Evolutionary conservation across 2,797 vertebrate species (phyloP).

Genomic region (Anisognathus igniventris): DNA sequence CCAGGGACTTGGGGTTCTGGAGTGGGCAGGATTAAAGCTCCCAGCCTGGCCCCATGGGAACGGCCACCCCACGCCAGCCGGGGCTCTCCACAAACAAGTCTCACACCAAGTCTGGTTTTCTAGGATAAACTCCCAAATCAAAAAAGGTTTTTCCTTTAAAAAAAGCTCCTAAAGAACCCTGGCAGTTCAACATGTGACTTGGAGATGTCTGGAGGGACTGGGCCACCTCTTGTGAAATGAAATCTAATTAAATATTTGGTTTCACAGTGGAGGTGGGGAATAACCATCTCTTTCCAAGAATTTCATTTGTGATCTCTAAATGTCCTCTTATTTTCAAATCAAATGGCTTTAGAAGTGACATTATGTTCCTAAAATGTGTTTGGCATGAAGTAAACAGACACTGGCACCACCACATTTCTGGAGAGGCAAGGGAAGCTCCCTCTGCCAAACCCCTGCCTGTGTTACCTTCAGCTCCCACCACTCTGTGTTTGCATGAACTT

Average conservation of each 20-base stretch:
- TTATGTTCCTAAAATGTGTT: not conserved
- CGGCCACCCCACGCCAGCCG: not conserved
- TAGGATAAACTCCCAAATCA: not conserved
- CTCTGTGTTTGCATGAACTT: not conserved
- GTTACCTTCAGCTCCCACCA: not conserved
- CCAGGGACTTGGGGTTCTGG: constrained; percentile 39
- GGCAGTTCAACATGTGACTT: not conserved
- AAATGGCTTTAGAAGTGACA: constrained; percentile 9
- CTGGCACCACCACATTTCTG: not conserved
- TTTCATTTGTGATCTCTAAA: not conserved
- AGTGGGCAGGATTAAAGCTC: not conserved
- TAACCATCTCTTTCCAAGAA: constrained; percentile 36
- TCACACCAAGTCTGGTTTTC: not conserved
- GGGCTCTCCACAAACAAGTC: not conserved
- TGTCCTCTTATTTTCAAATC: not conserved
- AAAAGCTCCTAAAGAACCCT: not conserved
- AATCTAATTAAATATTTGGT: constrained; percentile 43
- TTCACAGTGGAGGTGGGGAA: not conserved
- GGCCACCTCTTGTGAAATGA: constrained; percentile 30
- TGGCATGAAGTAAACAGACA: not conserved
- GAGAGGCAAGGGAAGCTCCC: not conserved
- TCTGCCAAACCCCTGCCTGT: not conserved
- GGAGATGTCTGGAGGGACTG: not conserved
- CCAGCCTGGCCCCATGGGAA: not conserved
- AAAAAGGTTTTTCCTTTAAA: not conserved